Base-by-base conservation (phyloP, 2,113 vertebrate genomes). In the Budorcas taxicolor region DNA sequence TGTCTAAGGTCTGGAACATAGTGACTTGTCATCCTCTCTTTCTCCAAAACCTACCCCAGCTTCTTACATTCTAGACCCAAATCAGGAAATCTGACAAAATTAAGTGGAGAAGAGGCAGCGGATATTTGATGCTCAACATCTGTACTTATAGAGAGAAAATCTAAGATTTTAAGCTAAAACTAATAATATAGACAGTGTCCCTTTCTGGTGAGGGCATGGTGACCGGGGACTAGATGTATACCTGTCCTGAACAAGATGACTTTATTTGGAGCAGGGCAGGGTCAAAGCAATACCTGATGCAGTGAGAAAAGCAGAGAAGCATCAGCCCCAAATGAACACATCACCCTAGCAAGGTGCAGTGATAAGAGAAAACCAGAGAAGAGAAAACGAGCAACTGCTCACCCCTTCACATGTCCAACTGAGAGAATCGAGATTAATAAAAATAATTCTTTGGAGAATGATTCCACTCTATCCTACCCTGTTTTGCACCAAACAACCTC, bases 401-500 rank as follows among this genome's bases (percentile, higher is more conserved):
- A 17, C 88, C 92, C 82, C 93, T 96, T 95, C 96, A 94, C 92
- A 71, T 29, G 93, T 78, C 96, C 97, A 95, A 86, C n/a, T 74
- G 96, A 97, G 93, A 94, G 91, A 94, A 95, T 94, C 2, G 21
- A 97, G 97, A 97, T 98, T 95, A 97, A 98, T 98, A 98, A 97
- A 98, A 98, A 92, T 96, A 62, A 97, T 97, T 97, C 98, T 96
- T 98, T 82, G 67, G 97, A 96, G 97, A 98, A 96, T 90, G 93
- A 97, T 94, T 97, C 97, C 93, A 91, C 97, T 89, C 96, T 87
- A 90, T 98, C 96, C 97, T 97, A 97, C 96, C 94, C 98, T 94
- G 90, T 96, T 98, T 98, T 94, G 81, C 95, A 92, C 98, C 91
- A 95, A 98, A 98, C 97, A 98, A 93, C 97, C 95, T 92, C 92